Evolutionary conservation across 2,888 invertebrate genomes (phyloP), one percentile per base, ranked within the genome.

Genomic region (Apamea anceps): DNA sequence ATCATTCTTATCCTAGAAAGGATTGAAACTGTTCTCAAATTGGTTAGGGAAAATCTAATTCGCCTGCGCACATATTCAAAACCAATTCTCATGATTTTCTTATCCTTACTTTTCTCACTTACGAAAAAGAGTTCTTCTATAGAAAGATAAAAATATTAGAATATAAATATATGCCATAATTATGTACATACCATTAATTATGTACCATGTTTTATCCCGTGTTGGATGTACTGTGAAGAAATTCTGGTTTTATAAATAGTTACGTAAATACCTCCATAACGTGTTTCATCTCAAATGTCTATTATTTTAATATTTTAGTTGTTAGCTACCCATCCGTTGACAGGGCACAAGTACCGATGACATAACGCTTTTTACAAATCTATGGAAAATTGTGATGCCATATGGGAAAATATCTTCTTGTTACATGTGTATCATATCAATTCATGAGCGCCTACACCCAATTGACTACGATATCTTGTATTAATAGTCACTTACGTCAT

Each of bases 41-140:
- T 15, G 3, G 13, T 48, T 48, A 15, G 48, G 0, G 15, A 48
- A 15, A 48, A 42, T 7, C 42, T 42, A 7, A 42, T 42, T 37
- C 37, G 5, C 5, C 5, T 37, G 37, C 37, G 32, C 10, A 62
- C 4, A 32, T 13, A 67, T 37, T 54, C 12, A 72, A 63, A 72
- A 60, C 42, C 37, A 68, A 72, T 72, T 82, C 68, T 42, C 63
- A 48, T 65, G 32, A 66, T 10, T 18, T 28, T 28, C 68, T 12
- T 13, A 65, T 37, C n/a, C 28, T 72, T 37, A 57, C 5, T 54
- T 63, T 51, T 42, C 48, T 63, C 10, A 63, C 8, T 15, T n/a
- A 15, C 32, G 2, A 42, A 21, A 72, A 72, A 48, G 7, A 28
- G 13, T 48, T 48, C 1, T 70, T 45, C 6, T 18, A 68, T 6